phyloP scores from a whole-genome alignment of 2,113 vertebrate genomes.

The Istiophorus platypterus region DNA sequence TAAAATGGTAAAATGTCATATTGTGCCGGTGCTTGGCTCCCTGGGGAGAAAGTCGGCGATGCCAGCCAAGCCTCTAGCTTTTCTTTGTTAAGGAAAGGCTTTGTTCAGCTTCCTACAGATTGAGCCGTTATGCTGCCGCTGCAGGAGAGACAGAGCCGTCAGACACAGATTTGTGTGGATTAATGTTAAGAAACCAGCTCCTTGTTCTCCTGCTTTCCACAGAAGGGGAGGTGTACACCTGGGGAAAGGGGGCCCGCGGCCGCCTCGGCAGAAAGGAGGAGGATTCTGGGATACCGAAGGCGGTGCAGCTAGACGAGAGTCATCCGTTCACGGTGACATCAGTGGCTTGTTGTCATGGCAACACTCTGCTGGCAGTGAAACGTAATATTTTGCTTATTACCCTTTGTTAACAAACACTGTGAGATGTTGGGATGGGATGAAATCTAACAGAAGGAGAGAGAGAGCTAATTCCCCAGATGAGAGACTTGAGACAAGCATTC shows the following conservation, averaged over 20 bases:
- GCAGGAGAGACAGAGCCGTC: constrained; percentile 60
- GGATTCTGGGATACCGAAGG: constrained; percentile 88
- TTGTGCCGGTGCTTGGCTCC: constrained; percentile 58
- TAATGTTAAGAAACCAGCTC: constrained; percentile 31
- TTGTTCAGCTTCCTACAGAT: constrained; percentile 67
- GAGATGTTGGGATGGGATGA: constrained; percentile 56
- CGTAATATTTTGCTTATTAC: constrained; percentile 88
- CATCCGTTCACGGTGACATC: constrained; percentile 93
- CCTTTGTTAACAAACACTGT: constrained; percentile 63
- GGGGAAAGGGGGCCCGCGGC: constrained; percentile 97
- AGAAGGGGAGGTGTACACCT: constrained; percentile 96
- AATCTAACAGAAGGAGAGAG: constrained; percentile 33
- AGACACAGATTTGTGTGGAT: constrained; percentile 57
- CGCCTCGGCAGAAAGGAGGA: constrained; percentile 95
- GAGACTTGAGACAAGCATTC: constrained; percentile 34
- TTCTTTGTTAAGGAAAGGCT: constrained; percentile 55
- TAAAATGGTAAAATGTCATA: constrained; percentile 62
- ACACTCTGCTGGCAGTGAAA: constrained; percentile 94
- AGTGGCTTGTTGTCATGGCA: constrained; percentile 98
- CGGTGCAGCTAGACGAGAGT: constrained; percentile 92
- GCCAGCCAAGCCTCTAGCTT: constrained; percentile 49
- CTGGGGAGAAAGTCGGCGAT: constrained; percentile 50
- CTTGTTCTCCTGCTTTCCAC: constrained; percentile 37
- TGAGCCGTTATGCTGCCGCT: constrained; percentile 53
- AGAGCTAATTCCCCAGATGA: constrained; percentile 49